These are phyloP conservation scores for Rynchops niger DNA, from an alignment of 2,113 vertebrate species.

Conservation along the genomic window DNA sequence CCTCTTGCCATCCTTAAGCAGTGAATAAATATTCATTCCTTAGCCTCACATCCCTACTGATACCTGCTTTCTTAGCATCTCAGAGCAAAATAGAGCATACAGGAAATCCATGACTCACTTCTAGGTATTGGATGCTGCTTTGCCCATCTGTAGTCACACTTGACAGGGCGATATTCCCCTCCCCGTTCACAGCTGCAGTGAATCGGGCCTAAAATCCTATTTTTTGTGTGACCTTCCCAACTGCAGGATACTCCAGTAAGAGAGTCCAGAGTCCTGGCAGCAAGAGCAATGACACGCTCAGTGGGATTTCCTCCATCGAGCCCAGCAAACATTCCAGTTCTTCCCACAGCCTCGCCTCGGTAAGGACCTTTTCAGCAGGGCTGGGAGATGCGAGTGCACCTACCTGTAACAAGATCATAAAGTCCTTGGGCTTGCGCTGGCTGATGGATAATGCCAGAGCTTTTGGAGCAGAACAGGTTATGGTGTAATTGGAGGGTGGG, in stretches of 20 bases:
- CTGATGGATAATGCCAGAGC: neutral
- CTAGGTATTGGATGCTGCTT: neutral
- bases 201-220: neutral
- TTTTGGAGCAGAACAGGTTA: neutral
- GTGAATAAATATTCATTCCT: neutral
- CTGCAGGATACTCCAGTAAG: constrained; percentile 78
- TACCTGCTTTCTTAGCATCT: neutral
- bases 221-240: neutral
- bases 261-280: constrained; percentile 91
- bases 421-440: neutral
- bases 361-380: constrained; percentile 62
- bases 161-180: neutral
- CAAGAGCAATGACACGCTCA: constrained; percentile 94
- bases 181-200: neutral
- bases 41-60: neutral
- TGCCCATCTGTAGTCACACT: neutral
- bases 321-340: constrained; percentile 95
- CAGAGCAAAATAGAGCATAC: neutral
- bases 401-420: neutral
- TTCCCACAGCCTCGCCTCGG: constrained; percentile 91
- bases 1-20: neutral
- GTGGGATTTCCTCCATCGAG: constrained; percentile 91
- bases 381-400: neutral
- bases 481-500: neutral
- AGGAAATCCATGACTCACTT: neutral